These are phyloP conservation scores for Branchinecta sandiegonensis DNA, from an alignment of 2,888 invertebrate species.

Conservation along the genomic window DNA sequence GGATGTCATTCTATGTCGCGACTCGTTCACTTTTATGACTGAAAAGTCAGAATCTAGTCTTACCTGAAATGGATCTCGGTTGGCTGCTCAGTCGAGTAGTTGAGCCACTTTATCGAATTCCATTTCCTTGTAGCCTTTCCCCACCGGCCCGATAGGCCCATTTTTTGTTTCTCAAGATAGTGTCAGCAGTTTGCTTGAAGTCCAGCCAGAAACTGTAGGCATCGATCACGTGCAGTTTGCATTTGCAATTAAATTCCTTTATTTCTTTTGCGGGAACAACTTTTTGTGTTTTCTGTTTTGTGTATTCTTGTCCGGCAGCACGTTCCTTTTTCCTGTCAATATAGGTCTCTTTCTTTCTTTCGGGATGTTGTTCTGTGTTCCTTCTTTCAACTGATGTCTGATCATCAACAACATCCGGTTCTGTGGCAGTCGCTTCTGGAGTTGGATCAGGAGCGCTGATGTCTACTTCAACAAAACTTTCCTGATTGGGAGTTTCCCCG, in stretches of 20 bases:
- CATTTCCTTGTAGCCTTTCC: not conserved
- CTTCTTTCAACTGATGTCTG: constrained; percentile 8
- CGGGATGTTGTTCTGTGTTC: constrained; percentile 14
- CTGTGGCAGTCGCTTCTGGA: constrained; percentile 5
- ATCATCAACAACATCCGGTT: not conserved
- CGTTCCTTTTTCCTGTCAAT: constrained; percentile 1
- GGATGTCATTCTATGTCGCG: too few species aligned
- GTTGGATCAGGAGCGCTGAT: constrained; percentile 4
- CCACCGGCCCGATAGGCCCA: not conserved
- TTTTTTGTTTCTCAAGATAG: not conserved
- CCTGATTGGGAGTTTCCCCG: constrained; percentile 8
- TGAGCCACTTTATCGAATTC: not conserved
- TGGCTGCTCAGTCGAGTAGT: not conserved
- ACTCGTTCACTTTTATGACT: too few species aligned
- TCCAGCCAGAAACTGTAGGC: constrained; percentile 8
- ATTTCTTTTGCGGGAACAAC: too few species aligned
- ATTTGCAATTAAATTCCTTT: not conserved
- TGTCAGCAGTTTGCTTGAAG: constrained; percentile 13
- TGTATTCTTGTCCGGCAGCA: too few species aligned
- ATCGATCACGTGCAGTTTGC: constrained; percentile 12
- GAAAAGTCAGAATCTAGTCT: not conserved
- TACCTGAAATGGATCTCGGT: constrained; percentile 11
- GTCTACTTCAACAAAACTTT: constrained; percentile 1
- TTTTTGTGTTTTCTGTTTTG: too few species aligned
- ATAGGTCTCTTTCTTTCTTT: not conserved